Evolutionary conservation across 1,140 invertebrate genomes (phyloP).

Genomic region (Leucophenga varia): DNA sequence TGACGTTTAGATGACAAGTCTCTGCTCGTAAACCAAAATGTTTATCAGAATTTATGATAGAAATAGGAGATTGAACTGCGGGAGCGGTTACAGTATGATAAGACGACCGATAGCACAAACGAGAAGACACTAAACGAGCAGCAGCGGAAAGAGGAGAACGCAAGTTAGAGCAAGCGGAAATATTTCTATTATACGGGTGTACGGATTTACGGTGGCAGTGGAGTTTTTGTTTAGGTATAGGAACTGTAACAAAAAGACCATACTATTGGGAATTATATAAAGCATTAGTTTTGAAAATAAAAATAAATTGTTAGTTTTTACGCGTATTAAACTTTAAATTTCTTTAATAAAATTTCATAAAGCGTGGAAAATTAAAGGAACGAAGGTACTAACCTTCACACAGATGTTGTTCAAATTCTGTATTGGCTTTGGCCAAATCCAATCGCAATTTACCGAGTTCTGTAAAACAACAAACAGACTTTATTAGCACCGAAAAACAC

Average conservation of each 20-base stretch:
- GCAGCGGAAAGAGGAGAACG: neutral
- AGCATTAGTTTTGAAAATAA: too few relatives aligned
- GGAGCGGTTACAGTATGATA: too few relatives aligned
- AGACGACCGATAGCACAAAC: too few relatives aligned
- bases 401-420: conserved; percentile 50
- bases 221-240: conserved; percentile 14
- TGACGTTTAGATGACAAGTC: conserved; percentile 41
- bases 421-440: conserved; percentile 45
- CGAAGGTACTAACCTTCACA: conserved; percentile 53
- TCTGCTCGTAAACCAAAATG: conserved; percentile 36
- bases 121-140: conserved; percentile 7
- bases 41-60: conserved; percentile 27
- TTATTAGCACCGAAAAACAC: too few relatives aligned
- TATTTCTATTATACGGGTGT: conserved; percentile 10
- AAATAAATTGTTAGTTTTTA: too few relatives aligned
- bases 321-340: too few relatives aligned
- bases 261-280: too few relatives aligned
- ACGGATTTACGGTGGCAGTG: conserved; percentile 20
- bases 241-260: too few relatives aligned
- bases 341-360: too few relatives aligned
- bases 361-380: too few relatives aligned
- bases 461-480: too few relatives aligned
- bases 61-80: too few relatives aligned
- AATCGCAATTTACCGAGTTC: conserved; percentile 48
- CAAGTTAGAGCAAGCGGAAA: neutral